These are phyloP conservation scores for Sebastes hubbsi DNA, from an alignment of 2,797 vertebrate species.

Conservation along the genomic window DNA sequence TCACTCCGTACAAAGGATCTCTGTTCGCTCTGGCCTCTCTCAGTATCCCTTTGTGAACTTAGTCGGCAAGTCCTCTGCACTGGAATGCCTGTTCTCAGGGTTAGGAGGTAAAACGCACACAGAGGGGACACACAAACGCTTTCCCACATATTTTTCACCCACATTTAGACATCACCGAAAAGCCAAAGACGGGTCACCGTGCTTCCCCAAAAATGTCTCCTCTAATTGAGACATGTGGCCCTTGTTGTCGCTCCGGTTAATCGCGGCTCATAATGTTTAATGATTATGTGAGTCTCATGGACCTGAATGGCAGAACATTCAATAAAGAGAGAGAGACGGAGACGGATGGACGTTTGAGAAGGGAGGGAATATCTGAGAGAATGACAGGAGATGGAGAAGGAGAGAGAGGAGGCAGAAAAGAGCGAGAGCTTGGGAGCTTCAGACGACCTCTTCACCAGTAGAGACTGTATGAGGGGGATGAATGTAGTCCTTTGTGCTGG, in stretches of 20 bases:
- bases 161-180: neutral
- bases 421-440: constrained; percentile 70
- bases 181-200: constrained; percentile 32
- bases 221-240: constrained; percentile 32
- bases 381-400: constrained; percentile 51
- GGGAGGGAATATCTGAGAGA: constrained; percentile 31
- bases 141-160: constrained; percentile 47
- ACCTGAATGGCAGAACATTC: constrained; percentile 5
- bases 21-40: constrained; percentile 80
- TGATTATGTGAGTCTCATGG: constrained; percentile 4
- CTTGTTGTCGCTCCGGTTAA: constrained; percentile 25
- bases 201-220: neutral
- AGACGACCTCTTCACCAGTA: constrained; percentile 78
- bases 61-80: constrained; percentile 73
- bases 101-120: constrained; percentile 76
- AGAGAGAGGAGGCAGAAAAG: constrained; percentile 46
- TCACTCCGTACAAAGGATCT: constrained; percentile 82
- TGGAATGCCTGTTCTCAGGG: constrained; percentile 81
- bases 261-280: constrained; percentile 11
- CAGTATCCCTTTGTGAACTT: constrained; percentile 83
- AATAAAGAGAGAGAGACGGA: neutral
- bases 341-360: constrained; percentile 15
- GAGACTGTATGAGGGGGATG: constrained; percentile 77
- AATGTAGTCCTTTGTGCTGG: constrained; percentile 83
- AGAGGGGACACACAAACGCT: constrained; percentile 49